Evolutionary conservation across 1,140 invertebrate species (phyloP).

Genomic region (Hypsibius dujardini): DNA sequence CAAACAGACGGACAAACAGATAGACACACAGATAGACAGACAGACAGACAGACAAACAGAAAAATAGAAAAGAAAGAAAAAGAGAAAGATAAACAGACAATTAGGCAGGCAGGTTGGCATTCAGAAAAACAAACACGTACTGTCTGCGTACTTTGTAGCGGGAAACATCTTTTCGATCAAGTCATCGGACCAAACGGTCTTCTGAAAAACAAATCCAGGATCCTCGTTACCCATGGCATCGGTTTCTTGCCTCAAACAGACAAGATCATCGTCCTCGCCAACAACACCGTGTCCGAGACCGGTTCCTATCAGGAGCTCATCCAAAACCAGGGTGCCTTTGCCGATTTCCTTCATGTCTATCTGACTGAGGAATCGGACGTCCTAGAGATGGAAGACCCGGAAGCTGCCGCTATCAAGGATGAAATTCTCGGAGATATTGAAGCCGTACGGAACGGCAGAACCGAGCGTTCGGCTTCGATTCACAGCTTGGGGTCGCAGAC

Average conservation of each 20-base stretch:
- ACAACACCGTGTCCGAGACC: slow-evolving; percentile 61
- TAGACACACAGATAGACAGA: too few species aligned
- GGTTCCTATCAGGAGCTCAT: slow-evolving; percentile 64
- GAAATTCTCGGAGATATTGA: slow-evolving; percentile 9
- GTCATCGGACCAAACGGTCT: slow-evolving; percentile 61
- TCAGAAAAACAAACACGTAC: too few species aligned
- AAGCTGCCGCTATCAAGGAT: slow-evolving; percentile 15
- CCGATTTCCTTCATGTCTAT: slow-evolving; percentile 32
- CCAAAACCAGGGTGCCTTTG: slow-evolving; percentile 30
- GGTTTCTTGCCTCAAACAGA: slow-evolving; percentile 71
- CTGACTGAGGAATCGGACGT: background rate
- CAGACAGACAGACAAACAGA: too few species aligned
- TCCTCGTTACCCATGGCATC: slow-evolving; percentile 74
- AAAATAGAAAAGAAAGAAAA: too few species aligned
- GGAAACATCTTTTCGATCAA: slow-evolving; percentile 85
- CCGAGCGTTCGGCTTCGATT: slow-evolving; percentile 2
- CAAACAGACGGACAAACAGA: too few species aligned
- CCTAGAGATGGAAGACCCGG: slow-evolving; percentile 28
- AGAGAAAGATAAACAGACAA: too few species aligned
- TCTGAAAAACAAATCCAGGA: slow-evolving; percentile 53
- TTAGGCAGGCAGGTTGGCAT: too few species aligned
- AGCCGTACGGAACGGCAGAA: background rate
- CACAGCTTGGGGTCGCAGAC: background rate
- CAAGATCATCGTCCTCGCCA: slow-evolving; percentile 63
- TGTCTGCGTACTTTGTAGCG: slow-evolving; percentile 27